Evolutionary conservation across 2,113 vertebrate genomes (phyloP).

Genomic region (western clawed frog (Xenopus tropicalis)): UCB_Xtro_10.0 CM004446.2:71589501-71590000

Average conservation of each 20-base stretch:
- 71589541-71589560: not conserved
- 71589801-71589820: constrained; percentile 15
- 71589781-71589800: constrained; percentile 8
- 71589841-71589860: constrained; percentile 23
- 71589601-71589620: not conserved
- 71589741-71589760: not conserved
- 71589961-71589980: constrained; percentile 37
- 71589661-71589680: no score
- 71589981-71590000: constrained; percentile 23
- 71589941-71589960: constrained; percentile 34
- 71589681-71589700: not conserved
- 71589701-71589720: not conserved
- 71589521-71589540: constrained; percentile 9
- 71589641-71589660: no score
- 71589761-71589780: constrained; percentile 11
- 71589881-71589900: constrained; percentile 43
- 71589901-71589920: constrained; percentile 46
- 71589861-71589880: constrained; percentile 34
- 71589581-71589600: not conserved
- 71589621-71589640: no score
- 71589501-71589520: constrained; percentile 1
- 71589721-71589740: not conserved
- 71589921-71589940: constrained; percentile 16
- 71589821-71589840: constrained; percentile 10
- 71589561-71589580: constrained; percentile 1